These are phyloP conservation scores for Dicrostonyx torquatus DNA, from an alignment of 2,797 vertebrate genomes.

Conservation along the genomic window DNA sequence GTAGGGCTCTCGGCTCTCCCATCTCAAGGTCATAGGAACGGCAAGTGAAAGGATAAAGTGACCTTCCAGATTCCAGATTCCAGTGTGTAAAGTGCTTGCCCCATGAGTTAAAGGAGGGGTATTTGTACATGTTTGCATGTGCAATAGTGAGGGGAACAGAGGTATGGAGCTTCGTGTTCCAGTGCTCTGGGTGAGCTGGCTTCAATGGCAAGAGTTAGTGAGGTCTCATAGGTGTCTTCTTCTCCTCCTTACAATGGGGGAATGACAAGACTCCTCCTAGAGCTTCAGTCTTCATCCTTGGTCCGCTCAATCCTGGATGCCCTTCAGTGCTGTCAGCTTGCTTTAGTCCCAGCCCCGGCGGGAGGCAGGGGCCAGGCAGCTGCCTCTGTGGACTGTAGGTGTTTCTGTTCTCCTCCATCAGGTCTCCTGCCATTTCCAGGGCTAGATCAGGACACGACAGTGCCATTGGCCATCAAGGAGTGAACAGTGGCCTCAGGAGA, in stretches of 20 bases:
- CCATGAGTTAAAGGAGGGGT: neutral
- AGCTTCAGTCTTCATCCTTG: neutral
- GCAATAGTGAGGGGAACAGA: no score
- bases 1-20: neutral
- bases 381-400: neutral
- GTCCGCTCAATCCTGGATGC: neutral
- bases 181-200: neutral
- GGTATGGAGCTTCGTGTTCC: neutral
- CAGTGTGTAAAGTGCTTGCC: neutral
- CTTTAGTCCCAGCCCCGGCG: neutral
- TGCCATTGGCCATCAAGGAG: neutral
- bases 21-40: neutral
- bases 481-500: neutral
- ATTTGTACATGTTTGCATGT: no score
- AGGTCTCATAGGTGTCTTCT: rapidly evolving
- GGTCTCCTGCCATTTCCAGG: neutral
- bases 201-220: neutral
- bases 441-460: neutral
- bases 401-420: neutral
- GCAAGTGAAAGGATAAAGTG: neutral
- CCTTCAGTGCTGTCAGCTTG: no score
- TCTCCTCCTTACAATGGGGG: neutral
- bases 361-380: neutral
- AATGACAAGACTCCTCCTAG: neutral
- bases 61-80: neutral